Base-by-base conservation (phyloP, 2,797 vertebrate genomes). In the Etheostoma nigrum region DNA sequence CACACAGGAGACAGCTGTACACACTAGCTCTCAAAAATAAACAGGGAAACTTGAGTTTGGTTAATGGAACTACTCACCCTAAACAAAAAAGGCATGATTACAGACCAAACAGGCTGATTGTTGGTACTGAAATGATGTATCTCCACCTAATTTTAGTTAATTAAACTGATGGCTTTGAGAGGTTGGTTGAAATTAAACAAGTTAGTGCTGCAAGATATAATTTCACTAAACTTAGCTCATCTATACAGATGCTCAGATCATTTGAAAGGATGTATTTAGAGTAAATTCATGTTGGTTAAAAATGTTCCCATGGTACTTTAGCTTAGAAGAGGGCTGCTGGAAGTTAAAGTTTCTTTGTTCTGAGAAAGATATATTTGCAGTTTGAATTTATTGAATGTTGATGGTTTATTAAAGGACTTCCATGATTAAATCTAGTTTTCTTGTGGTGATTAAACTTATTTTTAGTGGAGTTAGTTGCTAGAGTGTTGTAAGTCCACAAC, bases 1-100 rank as follows among this genome's bases (percentile, higher is more conserved):
- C n/a, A 68, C 48, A 18, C 23, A 49, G 53, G 30, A 16, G 2
- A 72, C 54, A 21, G 72, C 59, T 71, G 9, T 9, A 53, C 49
- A 42, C 21, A 6, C n/a, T 27, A 19, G 65, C 70, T 36, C 63
- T 58, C 47, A 27, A 40, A 63, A 54, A 82, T 59, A 84, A 78
- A 74, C 71, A 0, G 62, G 40, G 57, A 61, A 58, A 63, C 65
- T 72, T 33, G 4, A 62, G 65, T 79, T 86, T 82, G 67, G 59
- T 82, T 67, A 65, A 76, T 70, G 67, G 74, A 76, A 42, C 73
- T 53, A 11, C 10, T 55, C 78, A 71, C 61, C 58, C 51, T 52
- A 74, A 55, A 90, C 81, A 83, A 8, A 30, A 30, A 49, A 79
- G 75, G 63, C 67, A 27, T 73, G 74, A 86, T 90, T 86, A 86